Percentiles rank a stretch among this genome's conserved stretches.
These are phyloP conservation scores for Lagorchestes hirsutus DNA, from an alignment of 2,797 vertebrate genomes.

Conservation along the genomic window DNA sequence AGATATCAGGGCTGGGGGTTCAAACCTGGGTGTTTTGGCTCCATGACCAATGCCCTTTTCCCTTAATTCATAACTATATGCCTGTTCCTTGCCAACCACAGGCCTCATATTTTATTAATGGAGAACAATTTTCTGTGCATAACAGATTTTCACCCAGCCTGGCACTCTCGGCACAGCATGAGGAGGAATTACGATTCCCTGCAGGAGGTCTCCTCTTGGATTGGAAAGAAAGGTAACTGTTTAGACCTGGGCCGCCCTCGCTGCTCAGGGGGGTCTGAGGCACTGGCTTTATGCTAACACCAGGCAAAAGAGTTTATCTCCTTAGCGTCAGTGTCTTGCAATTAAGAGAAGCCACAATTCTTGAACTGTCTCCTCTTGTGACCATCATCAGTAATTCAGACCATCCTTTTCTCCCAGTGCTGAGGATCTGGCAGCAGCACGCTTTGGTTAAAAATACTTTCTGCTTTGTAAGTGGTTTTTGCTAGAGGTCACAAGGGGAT, in stretches of 20 bases:
- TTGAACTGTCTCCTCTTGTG: background rate
- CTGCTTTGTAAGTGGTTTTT: constrained; percentile 45
- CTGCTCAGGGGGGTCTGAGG: background rate
- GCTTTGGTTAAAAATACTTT: constrained; percentile 56
- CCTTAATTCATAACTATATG: background rate
- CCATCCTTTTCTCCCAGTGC: background rate
- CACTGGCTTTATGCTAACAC: background rate
- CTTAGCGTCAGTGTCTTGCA: constrained; percentile 24
- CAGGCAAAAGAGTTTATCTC: background rate
- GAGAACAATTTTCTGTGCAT: constrained; percentile 45
- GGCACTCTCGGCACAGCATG: background rate
- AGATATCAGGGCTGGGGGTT: background rate
- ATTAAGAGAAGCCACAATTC: constrained; percentile 30
- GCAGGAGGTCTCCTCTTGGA: background rate
- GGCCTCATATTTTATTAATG: constrained; percentile 52
- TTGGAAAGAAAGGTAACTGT: constrained; percentile 2
- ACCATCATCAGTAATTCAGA: constrained; percentile 39
- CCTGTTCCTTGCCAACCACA: constrained; percentile 8
- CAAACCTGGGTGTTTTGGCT: background rate
- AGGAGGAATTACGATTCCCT: constrained; percentile 41
- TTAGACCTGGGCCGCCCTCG: background rate
- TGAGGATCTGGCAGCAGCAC: constrained; percentile 15
- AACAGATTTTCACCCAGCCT: constrained; percentile 17
- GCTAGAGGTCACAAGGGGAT: constrained; percentile 21
- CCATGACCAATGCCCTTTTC: background rate